Evolutionary conservation across 2,888 invertebrate genomes (phyloP), one percentile per base, ranked within the genome.

Genomic region (Meteorus colon): DNA sequence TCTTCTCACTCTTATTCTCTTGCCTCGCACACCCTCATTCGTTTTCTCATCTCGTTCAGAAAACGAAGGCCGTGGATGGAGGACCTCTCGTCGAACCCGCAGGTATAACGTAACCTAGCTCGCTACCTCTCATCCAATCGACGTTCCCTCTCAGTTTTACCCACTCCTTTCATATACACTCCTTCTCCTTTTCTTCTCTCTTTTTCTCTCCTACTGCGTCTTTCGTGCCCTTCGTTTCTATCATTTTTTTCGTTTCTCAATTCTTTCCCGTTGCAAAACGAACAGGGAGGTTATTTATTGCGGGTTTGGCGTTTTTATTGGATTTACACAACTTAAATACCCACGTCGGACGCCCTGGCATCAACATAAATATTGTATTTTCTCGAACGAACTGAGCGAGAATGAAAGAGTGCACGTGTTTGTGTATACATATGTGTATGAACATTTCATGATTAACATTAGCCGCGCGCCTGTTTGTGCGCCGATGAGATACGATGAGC

Each of bases 241-340:
- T 48, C 72, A 67, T 29, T 48, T 67, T 73, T 48, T 65, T 37
- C 51, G 2, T 72, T 41, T 45, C 34, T 63, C n/a, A 60, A 24
- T 73, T 71, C 75, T 79, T 76, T 70, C 75, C 74, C 74, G 76
- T 76, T 79, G 77, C 79, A 73, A 79, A 80, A 78, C 84, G 84
- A 83, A 82, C 84, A 82, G 81, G 84, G 86, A 83, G 84, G 85
- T 88, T 88, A 88, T 88, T 88, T 88, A 88, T 88, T 88, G 85
- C 86, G 81, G 86, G 85, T 86, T 85, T 85, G 87, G 86, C 87
- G 86, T 87, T 88, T 88, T 87, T 88, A 88, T 88, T 88, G 87
- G 88, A 87, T 88, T 88, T 88, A 86, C 88, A 86, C 87, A 88
- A 88, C 86, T 88, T 87, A 88, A 88, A 88, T 87, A 86, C 85